Percentiles rank a stretch among this genome's conserved stretches.
Conservation (phyloP, 2,888 invertebrate genomes). For the Galerucella calmariensis region DNA sequence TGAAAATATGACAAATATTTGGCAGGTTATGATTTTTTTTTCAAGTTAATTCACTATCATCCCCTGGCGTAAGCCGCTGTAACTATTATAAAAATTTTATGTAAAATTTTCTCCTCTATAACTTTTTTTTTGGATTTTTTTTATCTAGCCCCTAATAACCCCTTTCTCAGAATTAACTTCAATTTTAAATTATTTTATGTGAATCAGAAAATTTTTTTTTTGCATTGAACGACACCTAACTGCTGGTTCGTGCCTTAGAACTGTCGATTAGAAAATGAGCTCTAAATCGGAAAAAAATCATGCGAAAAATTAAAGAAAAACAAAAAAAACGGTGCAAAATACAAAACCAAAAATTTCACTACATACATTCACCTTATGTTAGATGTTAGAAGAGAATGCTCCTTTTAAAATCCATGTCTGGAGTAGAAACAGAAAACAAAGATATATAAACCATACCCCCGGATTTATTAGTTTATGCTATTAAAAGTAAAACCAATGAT, state of each 20-base stretch:
- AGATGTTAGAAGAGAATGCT: conserved; percentile 46
- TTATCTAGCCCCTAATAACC: too few species aligned
- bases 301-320: conserved; percentile 17
- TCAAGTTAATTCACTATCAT: too few species aligned
- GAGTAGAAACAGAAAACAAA: conserved; percentile 39
- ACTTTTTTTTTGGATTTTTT: too few species aligned
- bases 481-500: conserved; percentile 24
- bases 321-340: conserved; percentile 11
- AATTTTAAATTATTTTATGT: too few species aligned
- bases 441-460: conserved; percentile 22
- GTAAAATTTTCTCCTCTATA: too few species aligned
- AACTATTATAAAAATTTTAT: too few species aligned
- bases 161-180: too few species aligned
- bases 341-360: conserved; percentile 36
- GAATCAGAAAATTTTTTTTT: neutral
- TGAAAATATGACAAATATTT: neutral
- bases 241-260: neutral
- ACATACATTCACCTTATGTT: conserved; percentile 47
- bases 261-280: neutral
- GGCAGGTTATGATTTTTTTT: neutral
- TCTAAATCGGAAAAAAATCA: neutral
- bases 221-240: neutral
- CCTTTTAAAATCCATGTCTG: conserved; percentile 46
- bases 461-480: neutral
- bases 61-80: too few species aligned